Evolutionary conservation across 2,113 vertebrate species (phyloP).

Genomic region (Ciconia maguari): DNA sequence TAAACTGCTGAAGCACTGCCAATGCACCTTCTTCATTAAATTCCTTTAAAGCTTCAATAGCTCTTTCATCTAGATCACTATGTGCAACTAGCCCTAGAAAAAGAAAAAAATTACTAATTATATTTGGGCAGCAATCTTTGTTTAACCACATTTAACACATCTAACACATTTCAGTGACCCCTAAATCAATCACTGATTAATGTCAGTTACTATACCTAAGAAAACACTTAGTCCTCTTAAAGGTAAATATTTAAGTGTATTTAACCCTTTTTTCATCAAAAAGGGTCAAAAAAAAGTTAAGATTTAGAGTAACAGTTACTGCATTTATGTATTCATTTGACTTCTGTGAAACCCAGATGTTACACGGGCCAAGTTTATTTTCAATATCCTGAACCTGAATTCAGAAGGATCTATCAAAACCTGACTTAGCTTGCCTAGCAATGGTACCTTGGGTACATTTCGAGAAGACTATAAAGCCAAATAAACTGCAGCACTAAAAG

Average conservation of each 20-base stretch:
- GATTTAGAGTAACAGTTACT: neutral
- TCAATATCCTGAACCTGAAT: neutral
- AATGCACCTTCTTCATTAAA: conserved; percentile 98
- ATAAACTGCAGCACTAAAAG: conserved; percentile 1
- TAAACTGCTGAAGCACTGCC: conserved; percentile 96
- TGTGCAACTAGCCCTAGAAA: conserved; percentile 91
- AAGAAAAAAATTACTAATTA: neutral
- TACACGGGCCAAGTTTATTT: neutral
- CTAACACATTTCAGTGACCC: neutral
- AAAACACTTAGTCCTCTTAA: neutral
- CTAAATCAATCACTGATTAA: neutral
- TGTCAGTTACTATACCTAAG: neutral
- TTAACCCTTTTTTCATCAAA: neutral
- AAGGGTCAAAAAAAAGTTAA: neutral
- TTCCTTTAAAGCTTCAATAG: conserved; percentile 96
- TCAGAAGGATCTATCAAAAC: neutral
- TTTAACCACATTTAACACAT: neutral
- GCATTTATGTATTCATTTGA: neutral
- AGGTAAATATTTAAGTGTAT: neutral
- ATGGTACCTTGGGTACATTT: neutral
- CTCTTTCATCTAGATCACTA: conserved; percentile 96
- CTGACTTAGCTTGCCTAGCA: neutral
- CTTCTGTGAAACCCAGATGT: neutral
- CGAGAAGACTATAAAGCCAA: neutral
- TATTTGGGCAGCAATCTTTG: neutral